Conservation (phyloP, 1,140 invertebrate species). For the Drosophila nebulosa region DNA sequence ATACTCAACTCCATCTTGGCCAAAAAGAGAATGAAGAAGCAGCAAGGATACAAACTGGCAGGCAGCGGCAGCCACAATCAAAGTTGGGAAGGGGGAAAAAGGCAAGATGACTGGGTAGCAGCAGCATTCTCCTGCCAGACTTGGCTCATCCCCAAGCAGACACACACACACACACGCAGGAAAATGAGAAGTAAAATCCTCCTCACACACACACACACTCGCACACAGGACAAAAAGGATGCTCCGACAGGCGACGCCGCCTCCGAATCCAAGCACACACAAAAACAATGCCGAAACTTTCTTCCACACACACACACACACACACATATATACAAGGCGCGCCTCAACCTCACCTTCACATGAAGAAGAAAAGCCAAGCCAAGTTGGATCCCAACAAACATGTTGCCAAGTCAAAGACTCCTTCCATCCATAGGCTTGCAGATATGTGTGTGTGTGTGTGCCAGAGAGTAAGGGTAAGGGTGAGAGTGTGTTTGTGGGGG, state of each 20-base stretch:
- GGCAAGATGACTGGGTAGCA: slow-evolving; percentile 31
- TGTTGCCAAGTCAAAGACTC: slow-evolving; percentile 73
- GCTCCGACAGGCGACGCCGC: slow-evolving; percentile 47
- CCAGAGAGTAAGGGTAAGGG: neutral
- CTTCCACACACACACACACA: neutral
- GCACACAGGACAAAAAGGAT: slow-evolving; percentile 44
- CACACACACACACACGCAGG: slow-evolving; percentile 12
- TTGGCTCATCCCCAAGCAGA: slow-evolving; percentile 61
- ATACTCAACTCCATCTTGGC: slow-evolving; percentile 69
- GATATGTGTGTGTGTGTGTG: neutral
- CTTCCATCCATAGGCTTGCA: slow-evolving; percentile 8
- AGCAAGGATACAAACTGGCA: slow-evolving; percentile 57
- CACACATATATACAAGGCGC: slow-evolving; percentile 37
- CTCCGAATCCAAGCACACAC: slow-evolving; percentile 43
- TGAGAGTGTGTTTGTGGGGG: slow-evolving; percentile 13
- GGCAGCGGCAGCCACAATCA: slow-evolving; percentile 73
- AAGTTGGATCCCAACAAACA: slow-evolving; percentile 44
- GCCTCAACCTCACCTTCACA: slow-evolving; percentile 63
- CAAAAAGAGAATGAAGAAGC: slow-evolving; percentile 47
- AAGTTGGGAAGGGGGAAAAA: slow-evolving; percentile 57
- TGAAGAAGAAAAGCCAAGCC: slow-evolving; percentile 21
- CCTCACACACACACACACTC: slow-evolving; percentile 18
- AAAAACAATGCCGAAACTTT: slow-evolving; percentile 79
- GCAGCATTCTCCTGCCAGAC: slow-evolving; percentile 50
- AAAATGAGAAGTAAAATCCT: slow-evolving; percentile 15